Conservation (phyloP, 1,140 invertebrate species). For the Laupala kohalensis region DNA sequence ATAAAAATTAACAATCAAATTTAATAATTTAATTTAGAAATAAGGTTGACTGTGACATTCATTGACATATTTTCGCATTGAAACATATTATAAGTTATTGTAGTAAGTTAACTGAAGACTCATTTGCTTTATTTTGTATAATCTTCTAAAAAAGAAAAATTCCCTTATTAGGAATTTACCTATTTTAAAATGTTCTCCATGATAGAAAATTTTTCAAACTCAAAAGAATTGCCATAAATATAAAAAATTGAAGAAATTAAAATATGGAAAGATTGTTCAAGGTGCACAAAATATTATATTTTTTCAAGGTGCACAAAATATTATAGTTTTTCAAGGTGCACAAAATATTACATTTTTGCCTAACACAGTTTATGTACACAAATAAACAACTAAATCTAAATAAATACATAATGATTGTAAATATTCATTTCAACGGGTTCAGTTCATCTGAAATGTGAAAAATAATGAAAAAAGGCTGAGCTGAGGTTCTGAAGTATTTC, state of each 20-base stretch:
- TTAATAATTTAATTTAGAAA: not conserved
- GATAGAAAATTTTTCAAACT: not conserved
- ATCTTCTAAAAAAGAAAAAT: not conserved
- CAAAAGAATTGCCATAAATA: not conserved
- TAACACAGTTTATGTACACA: too few relatives aligned
- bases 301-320: too few relatives aligned
- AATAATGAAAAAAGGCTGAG: too few relatives aligned
- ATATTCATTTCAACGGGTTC: too few relatives aligned
- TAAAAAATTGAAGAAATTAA: not conserved
- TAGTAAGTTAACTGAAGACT: not conserved
- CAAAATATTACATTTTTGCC: not conserved
- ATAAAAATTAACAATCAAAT: conserved; percentile 9
- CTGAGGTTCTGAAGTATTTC: too few relatives aligned
- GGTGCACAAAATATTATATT: too few relatives aligned
- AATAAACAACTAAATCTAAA: too few relatives aligned
- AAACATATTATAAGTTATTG: conserved; percentile 1
- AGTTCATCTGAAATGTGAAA: too few relatives aligned
- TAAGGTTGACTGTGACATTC: not conserved
- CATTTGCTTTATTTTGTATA: not conserved
- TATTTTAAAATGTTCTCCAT: too few relatives aligned
- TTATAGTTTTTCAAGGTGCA: too few relatives aligned
- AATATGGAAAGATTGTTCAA: not conserved
- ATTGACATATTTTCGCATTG: conserved; percentile 5
- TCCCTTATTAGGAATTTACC: not conserved
- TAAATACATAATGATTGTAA: too few relatives aligned